A percentile compares a stretch with the other conserved stretches of the same genome.
phyloP scores from a whole-genome alignment of 2,113 vertebrate species.

The Corythaixoides concolor region DNA sequence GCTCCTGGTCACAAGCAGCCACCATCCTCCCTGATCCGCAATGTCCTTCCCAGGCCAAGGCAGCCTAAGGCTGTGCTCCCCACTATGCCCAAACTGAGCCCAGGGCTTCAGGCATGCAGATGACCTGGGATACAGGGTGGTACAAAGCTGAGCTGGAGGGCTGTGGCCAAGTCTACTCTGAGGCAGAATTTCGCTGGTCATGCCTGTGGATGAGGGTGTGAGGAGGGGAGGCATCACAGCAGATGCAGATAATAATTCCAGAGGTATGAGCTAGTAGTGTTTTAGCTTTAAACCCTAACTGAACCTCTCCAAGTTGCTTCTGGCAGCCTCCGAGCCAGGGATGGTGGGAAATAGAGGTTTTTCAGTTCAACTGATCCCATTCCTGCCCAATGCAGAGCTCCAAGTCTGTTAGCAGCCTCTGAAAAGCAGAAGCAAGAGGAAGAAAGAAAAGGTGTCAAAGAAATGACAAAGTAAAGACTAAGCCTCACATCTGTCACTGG shows the following conservation, averaged over 20 bases:
- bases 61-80: neutral
- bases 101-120: neutral
- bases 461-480: neutral
- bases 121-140: neutral
- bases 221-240: neutral
- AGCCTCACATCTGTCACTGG: neutral
- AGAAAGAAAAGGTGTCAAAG: neutral
- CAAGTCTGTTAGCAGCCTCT: neutral
- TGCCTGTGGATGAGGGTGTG: neutral
- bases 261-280: neutral
- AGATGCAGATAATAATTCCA: neutral
- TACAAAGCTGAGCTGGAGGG: neutral
- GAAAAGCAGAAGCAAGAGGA: neutral
- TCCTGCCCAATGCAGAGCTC: neutral
- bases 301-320: neutral
- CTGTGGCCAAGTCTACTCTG: neutral
- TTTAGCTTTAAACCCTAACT: neutral
- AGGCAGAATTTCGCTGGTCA: neutral
- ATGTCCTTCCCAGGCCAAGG: neutral
- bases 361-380: neutral
- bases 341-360: neutral
- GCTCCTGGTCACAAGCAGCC: neutral
- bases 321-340: neutral
- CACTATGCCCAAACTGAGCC: neutral
- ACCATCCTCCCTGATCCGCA: rapidly evolving